phyloP scores from a whole-genome alignment of 2,797 vertebrate species.

The Hippopotamyrus pictus region DNA sequence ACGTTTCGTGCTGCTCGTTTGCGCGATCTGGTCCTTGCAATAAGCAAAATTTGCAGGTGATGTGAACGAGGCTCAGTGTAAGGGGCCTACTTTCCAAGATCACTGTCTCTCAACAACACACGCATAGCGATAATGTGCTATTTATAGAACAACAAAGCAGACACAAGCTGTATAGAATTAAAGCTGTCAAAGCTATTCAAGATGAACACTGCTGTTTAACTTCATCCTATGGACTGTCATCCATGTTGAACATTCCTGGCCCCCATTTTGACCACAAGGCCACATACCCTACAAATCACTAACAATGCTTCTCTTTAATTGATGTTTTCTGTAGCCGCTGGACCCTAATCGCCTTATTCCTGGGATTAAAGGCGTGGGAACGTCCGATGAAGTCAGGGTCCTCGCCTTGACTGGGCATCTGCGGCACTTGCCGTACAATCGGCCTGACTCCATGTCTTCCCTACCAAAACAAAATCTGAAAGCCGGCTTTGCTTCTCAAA shows the following conservation, averaged over 20 bases:
- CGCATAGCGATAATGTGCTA: neutral
- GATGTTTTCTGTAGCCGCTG: slow-evolving; percentile 54
- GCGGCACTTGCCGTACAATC: neutral
- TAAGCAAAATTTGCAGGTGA: neutral
- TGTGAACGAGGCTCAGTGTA: neutral
- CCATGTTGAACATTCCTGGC: slow-evolving; percentile 24
- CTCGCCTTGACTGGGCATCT: slow-evolving; percentile 48
- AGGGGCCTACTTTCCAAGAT: neutral
- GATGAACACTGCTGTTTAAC: neutral
- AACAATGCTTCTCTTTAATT: slow-evolving; percentile 56
- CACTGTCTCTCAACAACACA: neutral
- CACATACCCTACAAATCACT: slow-evolving; percentile 48
- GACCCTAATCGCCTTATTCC: slow-evolving; percentile 66
- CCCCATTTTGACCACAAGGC: slow-evolving; percentile 50
- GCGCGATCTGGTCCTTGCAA: neutral
- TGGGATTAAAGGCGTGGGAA: slow-evolving; percentile 58
- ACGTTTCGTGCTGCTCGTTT: neutral
- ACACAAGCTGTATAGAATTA: neutral
- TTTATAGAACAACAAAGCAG: neutral
- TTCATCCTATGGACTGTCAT: neutral
- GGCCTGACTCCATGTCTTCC: neutral
- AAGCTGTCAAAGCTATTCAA: neutral
- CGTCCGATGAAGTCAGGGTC: slow-evolving; percentile 52
- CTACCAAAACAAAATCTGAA: neutral
- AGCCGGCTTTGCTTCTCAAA: slow-evolving; percentile 20